Percentiles rank a stretch among this genome's conserved stretches.
These are phyloP conservation scores for Peromyscus nudipes DNA, from an alignment of 2,797 vertebrate species.

Conservation along the genomic window DNA sequence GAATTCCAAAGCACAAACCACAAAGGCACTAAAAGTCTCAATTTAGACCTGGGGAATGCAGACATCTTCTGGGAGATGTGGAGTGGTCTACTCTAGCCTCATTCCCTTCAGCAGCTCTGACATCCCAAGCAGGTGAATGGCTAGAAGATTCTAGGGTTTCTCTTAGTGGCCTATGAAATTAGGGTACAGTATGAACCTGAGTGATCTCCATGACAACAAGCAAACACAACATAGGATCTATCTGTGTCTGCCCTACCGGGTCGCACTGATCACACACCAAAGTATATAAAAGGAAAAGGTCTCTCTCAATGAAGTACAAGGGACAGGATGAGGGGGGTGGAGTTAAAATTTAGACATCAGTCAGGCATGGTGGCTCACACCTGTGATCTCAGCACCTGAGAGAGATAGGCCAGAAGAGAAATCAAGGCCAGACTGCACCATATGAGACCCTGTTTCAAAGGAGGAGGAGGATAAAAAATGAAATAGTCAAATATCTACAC, in stretches of 20 bases:
- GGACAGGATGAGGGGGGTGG: too few relatives aligned
- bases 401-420: not conserved
- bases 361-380: not conserved
- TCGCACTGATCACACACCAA: not conserved
- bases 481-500: not conserved
- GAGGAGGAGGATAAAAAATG: not conserved
- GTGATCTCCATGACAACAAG: not conserved
- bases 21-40: not conserved
- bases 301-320: not conserved
- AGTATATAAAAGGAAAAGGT: not conserved
- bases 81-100: not conserved
- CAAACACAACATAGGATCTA: not conserved
- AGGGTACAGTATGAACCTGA: not conserved
- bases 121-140: not conserved
- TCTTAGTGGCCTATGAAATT: accelerated
- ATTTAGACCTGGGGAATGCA: not conserved
- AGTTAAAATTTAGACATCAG: not conserved
- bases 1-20: not conserved
- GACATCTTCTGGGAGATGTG: not conserved
- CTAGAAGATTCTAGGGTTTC: not conserved
- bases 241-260: not conserved
- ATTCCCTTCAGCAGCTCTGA: not conserved
- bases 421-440: not conserved
- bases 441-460: not conserved
- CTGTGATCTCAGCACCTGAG: not conserved